Percentiles rank a stretch among this genome's conserved stretches.
Evolutionary conservation across 1,140 invertebrate species (phyloP).

Genomic region (Drosophila guanche): DNA sequence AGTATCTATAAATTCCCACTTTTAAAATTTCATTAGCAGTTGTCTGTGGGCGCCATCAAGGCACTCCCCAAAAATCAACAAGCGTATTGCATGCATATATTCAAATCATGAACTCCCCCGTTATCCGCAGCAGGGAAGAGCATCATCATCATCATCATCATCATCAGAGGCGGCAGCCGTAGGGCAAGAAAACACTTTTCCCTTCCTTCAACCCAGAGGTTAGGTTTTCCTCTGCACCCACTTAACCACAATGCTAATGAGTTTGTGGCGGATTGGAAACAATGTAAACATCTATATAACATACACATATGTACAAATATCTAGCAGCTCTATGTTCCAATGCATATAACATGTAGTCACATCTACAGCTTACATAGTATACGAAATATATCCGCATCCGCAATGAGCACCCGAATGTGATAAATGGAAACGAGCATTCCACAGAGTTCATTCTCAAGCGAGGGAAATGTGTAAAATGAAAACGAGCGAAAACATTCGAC

Average conservation of each 20-base stretch:
- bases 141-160: conserved; percentile 25
- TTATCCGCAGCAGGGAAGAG: conserved; percentile 1
- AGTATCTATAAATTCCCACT: too few relatives aligned
- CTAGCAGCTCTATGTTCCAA: not conserved
- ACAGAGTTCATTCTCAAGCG: not conserved
- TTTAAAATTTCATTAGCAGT: too few relatives aligned
- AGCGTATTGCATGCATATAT: too few relatives aligned
- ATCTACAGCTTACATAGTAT: too few relatives aligned
- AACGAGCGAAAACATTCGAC: not conserved
- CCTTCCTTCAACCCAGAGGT: not conserved
- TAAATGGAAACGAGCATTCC: conserved; percentile 1
- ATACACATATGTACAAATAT: not conserved
- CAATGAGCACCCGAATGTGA: conserved; percentile 10
- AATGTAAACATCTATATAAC: conserved; percentile 47
- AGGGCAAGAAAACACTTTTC: conserved; percentile 18
- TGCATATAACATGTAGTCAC: too few relatives aligned
- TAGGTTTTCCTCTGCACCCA: conserved; percentile 1
- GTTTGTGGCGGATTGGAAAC: conserved; percentile 54
- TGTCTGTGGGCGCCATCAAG: too few relatives aligned
- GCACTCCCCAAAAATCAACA: too few relatives aligned
- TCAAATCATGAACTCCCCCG: not conserved
- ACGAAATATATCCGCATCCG: too few relatives aligned
- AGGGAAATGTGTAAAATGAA: not conserved
- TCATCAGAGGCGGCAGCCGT: conserved; percentile 21
- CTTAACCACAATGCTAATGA: conserved; percentile 61